A percentile compares a stretch with the other conserved stretches of the same genome.
Evolutionary conservation across 1,140 invertebrate species (phyloP).

Genomic region (Drosophila baimaii): DNA sequence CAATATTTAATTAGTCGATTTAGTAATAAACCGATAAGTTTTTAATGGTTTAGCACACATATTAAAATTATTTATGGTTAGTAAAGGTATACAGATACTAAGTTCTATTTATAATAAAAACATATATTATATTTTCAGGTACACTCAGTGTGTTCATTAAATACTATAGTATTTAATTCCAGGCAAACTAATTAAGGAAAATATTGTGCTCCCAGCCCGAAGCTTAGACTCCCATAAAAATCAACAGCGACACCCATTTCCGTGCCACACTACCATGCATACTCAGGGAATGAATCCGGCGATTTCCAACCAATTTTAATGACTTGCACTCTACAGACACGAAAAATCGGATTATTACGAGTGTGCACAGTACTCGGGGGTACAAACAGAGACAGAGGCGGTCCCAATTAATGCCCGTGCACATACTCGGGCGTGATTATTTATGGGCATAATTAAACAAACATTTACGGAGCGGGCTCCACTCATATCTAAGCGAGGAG

Average conservation of each 20-base stretch:
- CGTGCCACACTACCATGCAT: constrained; percentile 7
- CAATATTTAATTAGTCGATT: no score
- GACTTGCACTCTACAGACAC: constrained; percentile 64
- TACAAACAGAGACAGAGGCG: constrained; percentile 35
- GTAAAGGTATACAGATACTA: no score
- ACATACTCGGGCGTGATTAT: constrained; percentile 71
- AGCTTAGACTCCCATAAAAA: constrained; percentile 16
- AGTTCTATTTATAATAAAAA: no score
- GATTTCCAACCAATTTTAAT: constrained; percentile 64
- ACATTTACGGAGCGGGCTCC: constrained; percentile 58
- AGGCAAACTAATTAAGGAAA: constrained; percentile 7
- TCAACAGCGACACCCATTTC: constrained; percentile 16
- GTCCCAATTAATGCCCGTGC: constrained; percentile 69
- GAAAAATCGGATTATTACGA: constrained; percentile 64
- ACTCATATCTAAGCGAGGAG: constrained; percentile 35
- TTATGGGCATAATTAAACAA: constrained; percentile 81
- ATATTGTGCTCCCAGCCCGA: constrained; percentile 1
- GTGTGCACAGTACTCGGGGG: constrained; percentile 22
- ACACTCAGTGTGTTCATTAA: neutral
- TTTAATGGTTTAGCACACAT: no score
- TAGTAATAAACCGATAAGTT: no score
- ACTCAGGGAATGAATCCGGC: constrained; percentile 29
- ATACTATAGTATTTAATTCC: neutral
- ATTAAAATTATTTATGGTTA: no score
- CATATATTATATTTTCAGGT: neutral